Evolutionary conservation across 1,140 invertebrate species (phyloP), one percentile per base, ranked within the genome.

Genomic region (Drosophila melanica): DNA sequence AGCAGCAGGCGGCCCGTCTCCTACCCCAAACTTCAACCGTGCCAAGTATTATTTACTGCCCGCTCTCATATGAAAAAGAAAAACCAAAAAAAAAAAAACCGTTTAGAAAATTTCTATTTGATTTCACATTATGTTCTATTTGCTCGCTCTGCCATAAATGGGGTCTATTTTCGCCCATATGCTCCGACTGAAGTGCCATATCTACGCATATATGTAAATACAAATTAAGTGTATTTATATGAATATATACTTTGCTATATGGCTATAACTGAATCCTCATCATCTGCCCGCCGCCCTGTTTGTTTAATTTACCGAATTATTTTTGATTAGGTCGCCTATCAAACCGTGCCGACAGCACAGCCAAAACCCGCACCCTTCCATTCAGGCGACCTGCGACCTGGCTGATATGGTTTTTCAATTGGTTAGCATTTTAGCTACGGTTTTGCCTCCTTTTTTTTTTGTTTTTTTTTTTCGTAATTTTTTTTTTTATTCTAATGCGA

Each of bases 241-340:
- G 18, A 35, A 57, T 50, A 30, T 50, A 18, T 47, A 37, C 12
- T 42, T 30, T 65, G 12, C 23, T 65, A 14, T 55, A 44, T 82
- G 37, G 55, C 27, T 30, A 42, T 57, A 27, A n/a, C 37, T 65
- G 42, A 41, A 70, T 74, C 42, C 68, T 53, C 75, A 14, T 68
- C 51, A 60, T 35, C 50, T 77, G 71, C 39, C 45, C 14, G 39
- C 39, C 47, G 39, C 47, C 20, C 23, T 68, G 57, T 69, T 89
- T 84, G 79, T 84, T 89, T 89, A 79, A 82, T 89, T 82, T 82
- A 87, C 80, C 66, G 72, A 87, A 87, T 84, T 82, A 79, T 66
- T 79, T 87, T 75, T 79, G 82, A 86, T 87, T 86, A 81, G 60
- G 51, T 50, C 65, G 50, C 12, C 55, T 68, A 68, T 62, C 71